Evolutionary conservation across 2,797 vertebrate species (phyloP).

Genomic region (Eremophila alpestris): DNA sequence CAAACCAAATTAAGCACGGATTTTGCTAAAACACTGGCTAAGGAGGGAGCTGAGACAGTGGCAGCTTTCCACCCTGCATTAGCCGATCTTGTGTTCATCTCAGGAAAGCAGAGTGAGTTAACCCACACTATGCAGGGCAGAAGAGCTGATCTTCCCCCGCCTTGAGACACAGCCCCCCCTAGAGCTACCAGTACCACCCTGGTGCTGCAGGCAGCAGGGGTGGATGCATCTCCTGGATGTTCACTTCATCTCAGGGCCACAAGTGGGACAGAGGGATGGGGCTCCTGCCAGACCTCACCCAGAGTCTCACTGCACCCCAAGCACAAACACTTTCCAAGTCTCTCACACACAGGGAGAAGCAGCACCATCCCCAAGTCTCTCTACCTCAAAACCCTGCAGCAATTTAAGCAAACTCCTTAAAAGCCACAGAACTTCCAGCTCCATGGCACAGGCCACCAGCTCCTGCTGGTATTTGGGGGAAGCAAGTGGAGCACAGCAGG

Average conservation of each 20-base stretch:
- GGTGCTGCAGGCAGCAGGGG: not conserved
- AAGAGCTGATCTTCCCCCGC: not conserved
- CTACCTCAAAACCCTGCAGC: not conserved
- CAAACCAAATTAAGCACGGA: not conserved
- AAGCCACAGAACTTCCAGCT: not conserved
- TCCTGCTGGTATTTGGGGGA: not conserved
- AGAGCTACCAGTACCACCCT: not conserved
- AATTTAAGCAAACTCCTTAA: not conserved
- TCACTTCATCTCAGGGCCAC: not conserved
- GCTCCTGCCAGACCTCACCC: not conserved
- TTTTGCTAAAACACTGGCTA: not conserved
- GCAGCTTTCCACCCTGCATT: not conserved
- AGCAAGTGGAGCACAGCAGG: not conserved
- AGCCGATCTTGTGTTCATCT: rapidly evolving
- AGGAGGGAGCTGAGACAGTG: not conserved
- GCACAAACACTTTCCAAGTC: not conserved
- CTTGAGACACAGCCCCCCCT: rapidly evolving
- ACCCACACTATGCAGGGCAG: rapidly evolving
- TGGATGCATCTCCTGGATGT: rapidly evolving
- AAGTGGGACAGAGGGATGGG: not conserved
- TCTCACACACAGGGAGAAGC: rapidly evolving
- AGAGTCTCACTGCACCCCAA: not conserved
- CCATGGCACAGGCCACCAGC: rapidly evolving
- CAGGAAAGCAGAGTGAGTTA: not conserved
- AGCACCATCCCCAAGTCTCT: not conserved